These are phyloP conservation scores for Belgica antarctica DNA, from an alignment of 2,888 invertebrate genomes.

Conservation along the genomic window DNA sequence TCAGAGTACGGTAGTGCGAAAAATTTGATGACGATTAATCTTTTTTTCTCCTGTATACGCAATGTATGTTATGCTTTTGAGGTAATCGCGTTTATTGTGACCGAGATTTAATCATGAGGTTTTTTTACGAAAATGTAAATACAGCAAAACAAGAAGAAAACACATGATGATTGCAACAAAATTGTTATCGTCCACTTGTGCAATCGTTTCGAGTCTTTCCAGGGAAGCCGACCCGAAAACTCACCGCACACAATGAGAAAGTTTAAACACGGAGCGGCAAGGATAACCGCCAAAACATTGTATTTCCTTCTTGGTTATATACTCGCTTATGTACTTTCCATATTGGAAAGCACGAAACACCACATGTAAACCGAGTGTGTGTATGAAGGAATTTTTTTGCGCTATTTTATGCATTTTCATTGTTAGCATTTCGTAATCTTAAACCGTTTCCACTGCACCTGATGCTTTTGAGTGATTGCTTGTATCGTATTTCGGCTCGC, in stretches of 20 bases:
- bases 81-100: not conserved
- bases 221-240: no score
- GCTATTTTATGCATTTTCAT: slow-evolving; percentile 34
- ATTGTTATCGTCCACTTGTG: not conserved
- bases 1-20: not conserved
- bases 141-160: not conserved
- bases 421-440: slow-evolving; percentile 18
- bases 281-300: slow-evolving; percentile 13
- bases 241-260: no score
- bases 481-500: not conserved
- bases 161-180: not conserved
- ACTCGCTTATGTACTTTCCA: slow-evolving; percentile 16
- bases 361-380: not conserved
- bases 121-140: not conserved
- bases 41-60: not conserved
- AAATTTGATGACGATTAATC: not conserved
- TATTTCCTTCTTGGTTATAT: not conserved
- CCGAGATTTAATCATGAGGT: not conserved
- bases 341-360: slow-evolving; percentile 10
- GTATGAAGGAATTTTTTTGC: slow-evolving; percentile 26
- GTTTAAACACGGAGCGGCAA: not conserved
- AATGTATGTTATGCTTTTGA: not conserved
- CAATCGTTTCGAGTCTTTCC: not conserved
- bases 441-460: not conserved
- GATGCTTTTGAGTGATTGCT: not conserved